Percentiles rank a stretch among this genome's conserved stretches.
Conservation (phyloP, 2,888 invertebrate species). For the Gisinianus flammeolus region DNA sequence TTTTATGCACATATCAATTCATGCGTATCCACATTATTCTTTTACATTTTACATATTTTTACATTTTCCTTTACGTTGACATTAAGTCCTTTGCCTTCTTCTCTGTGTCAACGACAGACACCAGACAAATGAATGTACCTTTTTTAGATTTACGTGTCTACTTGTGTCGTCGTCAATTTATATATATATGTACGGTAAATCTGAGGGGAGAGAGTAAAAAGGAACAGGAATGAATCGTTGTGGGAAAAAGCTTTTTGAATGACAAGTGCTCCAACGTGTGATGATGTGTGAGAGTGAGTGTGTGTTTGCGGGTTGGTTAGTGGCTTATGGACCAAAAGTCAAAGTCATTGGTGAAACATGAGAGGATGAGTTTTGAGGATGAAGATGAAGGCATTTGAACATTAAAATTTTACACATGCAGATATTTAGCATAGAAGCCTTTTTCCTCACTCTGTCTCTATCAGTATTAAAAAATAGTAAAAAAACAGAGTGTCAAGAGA, state of each 20-base stretch:
- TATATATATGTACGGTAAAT: neutral
- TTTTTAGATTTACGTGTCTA: neutral
- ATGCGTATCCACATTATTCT: neutral
- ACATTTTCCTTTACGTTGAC: neutral
- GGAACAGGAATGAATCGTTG: slow-evolving; percentile 20
- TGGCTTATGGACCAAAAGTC: neutral
- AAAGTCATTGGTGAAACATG: slow-evolving; percentile 30
- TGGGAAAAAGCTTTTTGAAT: slow-evolving; percentile 30
- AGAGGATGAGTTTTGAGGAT: neutral
- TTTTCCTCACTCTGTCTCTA: neutral
- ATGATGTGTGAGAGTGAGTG: slow-evolving; percentile 9
- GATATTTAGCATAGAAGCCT: neutral
- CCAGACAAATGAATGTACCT: neutral
- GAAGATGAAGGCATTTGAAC: neutral
- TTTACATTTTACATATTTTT: neutral
- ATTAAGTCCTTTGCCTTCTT: neutral
- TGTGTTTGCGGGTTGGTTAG: neutral
- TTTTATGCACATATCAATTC: neutral
- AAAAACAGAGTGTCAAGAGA: neutral
- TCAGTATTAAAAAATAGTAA: too few species aligned
- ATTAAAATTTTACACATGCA: slow-evolving; percentile 29
- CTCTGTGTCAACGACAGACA: neutral
- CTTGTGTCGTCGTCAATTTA: slow-evolving; percentile 13
- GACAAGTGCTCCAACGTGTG: slow-evolving; percentile 23
- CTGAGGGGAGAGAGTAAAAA: neutral